phyloP scores from a whole-genome alignment of 2,113 vertebrate species.

The Elaphurus davidianus region DNA sequence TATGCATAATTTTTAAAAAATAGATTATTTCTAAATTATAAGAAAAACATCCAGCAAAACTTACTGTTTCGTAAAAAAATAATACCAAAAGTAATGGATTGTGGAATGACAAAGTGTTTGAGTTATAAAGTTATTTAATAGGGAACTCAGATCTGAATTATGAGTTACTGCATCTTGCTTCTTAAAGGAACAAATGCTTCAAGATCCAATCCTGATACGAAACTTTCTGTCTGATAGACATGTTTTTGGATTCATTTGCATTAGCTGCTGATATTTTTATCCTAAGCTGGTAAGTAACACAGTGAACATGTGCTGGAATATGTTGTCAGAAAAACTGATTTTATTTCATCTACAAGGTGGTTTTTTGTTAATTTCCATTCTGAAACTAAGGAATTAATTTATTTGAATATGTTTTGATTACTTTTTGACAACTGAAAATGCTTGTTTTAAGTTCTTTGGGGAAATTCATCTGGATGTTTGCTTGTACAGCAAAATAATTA shows the following conservation, averaged over 20 bases:
- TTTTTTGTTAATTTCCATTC: slow-evolving; percentile 47
- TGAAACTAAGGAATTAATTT: slow-evolving; percentile 15
- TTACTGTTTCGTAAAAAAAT: background rate
- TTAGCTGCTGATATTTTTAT: slow-evolving; percentile 51
- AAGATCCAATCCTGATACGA: background rate
- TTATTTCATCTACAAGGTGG: background rate
- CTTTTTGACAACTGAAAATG: slow-evolving; percentile 54
- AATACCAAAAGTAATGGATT: background rate
- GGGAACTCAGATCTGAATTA: background rate
- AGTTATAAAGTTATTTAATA: background rate
- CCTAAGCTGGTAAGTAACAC: background rate
- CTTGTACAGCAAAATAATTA: slow-evolving; percentile 28
- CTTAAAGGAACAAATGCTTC: background rate
- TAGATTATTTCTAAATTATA: background rate
- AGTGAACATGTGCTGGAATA: slow-evolving; percentile 3
- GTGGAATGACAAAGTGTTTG: background rate
- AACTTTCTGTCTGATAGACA: background rate
- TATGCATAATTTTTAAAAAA: background rate
- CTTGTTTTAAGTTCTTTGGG: slow-evolving; percentile 32
- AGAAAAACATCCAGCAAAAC: background rate
- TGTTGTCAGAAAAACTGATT: slow-evolving; percentile 50
- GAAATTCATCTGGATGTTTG: slow-evolving; percentile 29
- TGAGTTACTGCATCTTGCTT: background rate
- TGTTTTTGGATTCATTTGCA: slow-evolving; percentile 28
- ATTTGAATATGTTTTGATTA: slow-evolving; percentile 64